phyloP scores from a whole-genome alignment of 2,888 invertebrate genomes.

The Perizoma flavofasciatum region DNA sequence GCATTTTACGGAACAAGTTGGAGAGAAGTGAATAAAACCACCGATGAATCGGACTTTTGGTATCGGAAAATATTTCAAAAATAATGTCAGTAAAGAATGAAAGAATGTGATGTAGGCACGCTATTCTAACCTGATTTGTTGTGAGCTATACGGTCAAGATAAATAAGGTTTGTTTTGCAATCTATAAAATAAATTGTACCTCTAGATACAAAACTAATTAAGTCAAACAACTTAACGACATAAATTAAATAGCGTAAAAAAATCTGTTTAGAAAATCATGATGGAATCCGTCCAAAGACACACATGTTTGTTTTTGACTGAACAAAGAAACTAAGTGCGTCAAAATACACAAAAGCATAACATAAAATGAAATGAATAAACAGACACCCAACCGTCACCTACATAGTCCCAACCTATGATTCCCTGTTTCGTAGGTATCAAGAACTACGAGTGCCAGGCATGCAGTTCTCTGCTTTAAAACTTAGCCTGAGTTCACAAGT shows the following conservation, averaged over 20 bases:
- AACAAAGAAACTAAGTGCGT: no score
- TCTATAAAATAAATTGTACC: not conserved
- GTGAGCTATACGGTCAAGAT: not conserved
- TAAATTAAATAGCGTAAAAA: not conserved
- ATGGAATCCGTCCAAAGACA: no score
- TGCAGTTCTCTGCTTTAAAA: no score
- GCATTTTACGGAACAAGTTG: constrained; percentile 1
- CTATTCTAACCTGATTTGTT: constrained; percentile 2
- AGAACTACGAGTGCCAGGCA: no score
- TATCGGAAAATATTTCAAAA: constrained; percentile 28
- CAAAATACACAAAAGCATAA: no score
- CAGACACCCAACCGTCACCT: no score
- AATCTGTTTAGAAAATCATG: not conserved
- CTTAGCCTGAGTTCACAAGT: no score
- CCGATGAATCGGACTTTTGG: constrained; percentile 26
- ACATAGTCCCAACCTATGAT: no score
- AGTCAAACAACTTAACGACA: constrained; percentile 5
- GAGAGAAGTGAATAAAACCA: constrained; percentile 16
- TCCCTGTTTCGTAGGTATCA: no score
- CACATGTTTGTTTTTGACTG: no score
- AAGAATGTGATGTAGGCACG: constrained; percentile 30
- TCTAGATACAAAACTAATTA: constrained; percentile 8
- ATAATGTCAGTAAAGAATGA: constrained; percentile 32
- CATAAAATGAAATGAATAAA: no score
- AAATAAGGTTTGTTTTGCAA: constrained; percentile 6